Evolutionary conservation across 1,140 invertebrate genomes (phyloP), one percentile per base, ranked within the genome.

Genomic region (Carposina sasakii): DNA sequence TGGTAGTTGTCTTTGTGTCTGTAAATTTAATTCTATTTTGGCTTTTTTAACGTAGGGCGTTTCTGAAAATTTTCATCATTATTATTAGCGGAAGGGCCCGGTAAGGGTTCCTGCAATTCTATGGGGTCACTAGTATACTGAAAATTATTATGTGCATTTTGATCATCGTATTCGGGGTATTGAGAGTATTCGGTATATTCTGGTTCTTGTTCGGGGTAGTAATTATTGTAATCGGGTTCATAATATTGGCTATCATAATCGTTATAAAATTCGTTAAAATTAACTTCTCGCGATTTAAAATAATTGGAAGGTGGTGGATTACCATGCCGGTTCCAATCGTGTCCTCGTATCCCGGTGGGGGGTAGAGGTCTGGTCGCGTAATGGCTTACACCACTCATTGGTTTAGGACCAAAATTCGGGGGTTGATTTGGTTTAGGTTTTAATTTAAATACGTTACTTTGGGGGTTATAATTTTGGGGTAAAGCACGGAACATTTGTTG

Each of bases 401-500:
- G 19, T 6, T 8, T 17, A 3, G 31, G 31, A 13, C 16, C 34
- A 6, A 28, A 28, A 28, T 6, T 28, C n/a, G 17, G 34, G 5
- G 13, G 4, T 20, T 6, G 13, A 17, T 20, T 20, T 5, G 17
- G 17, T 19, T 19, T 17, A 5, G 15, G 17, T 19, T 3, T 15
- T 2, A 37, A 4, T 2, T 19, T 15, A 19, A 37, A 42, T 15
- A 42, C 6, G 19, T 42, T 42, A 16, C 40, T 42, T 3, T 13
- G 20, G 2, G 21, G 40, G 13, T 42, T 42, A 17, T 42, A 42
- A 15, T 42, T 42, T 4, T 13, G 21, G 15, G 40, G 40, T 5
- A n/a, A 12, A 3, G 40, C 40, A 23, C 21, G 2, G 8, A 42
- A 26, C 40, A 42, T 23, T 23, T 42, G 40, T 16, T 42, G 40